These are phyloP conservation scores for Harlomillsia oculata DNA, from an alignment of 1,140 invertebrate genomes.

Conservation along the genomic window DNA sequence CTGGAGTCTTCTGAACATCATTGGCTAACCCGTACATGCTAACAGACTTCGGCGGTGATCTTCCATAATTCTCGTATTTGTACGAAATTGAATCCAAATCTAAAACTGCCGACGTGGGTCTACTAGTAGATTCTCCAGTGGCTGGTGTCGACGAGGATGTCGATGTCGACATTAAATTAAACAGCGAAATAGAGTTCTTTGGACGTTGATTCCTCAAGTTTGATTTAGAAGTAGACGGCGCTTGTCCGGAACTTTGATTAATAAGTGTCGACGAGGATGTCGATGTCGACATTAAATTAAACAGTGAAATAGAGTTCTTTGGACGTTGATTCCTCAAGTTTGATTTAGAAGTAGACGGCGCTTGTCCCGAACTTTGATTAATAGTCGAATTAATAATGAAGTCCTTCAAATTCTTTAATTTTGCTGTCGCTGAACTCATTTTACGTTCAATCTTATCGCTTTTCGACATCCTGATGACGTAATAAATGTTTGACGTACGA, in stretches of 20 bases:
- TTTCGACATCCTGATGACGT: too few species aligned
- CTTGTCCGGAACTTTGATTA: constrained; percentile 2
- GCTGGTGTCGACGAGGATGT: background rate
- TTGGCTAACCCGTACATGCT: constrained; percentile 29
- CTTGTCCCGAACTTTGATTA: constrained; percentile 3
- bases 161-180: constrained; percentile 13
- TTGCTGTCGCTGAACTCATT: constrained; percentile 13
- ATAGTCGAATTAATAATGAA: constrained; percentile 23
- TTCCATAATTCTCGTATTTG: too few species aligned
- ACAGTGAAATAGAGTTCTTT: constrained; percentile 26
- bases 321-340: background rate
- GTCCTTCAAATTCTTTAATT: constrained; percentile 29
- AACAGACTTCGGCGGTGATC: constrained; percentile 17
- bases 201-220: background rate
- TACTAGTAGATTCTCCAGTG: background rate
- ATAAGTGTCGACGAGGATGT: background rate
- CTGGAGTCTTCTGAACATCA: constrained; percentile 1
- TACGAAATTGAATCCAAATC: too few species aligned
- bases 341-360: background rate
- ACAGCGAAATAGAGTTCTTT: constrained; percentile 26
- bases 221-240: background rate
- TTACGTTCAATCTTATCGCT: constrained; percentile 24
- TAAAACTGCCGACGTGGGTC: background rate
- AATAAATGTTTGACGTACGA: too few species aligned
- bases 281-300: constrained; percentile 13